Percentiles rank a stretch among this genome's conserved stretches.
Conservation (phyloP, 2,797 vertebrate genomes). For the Todus mexicanus region DNA sequence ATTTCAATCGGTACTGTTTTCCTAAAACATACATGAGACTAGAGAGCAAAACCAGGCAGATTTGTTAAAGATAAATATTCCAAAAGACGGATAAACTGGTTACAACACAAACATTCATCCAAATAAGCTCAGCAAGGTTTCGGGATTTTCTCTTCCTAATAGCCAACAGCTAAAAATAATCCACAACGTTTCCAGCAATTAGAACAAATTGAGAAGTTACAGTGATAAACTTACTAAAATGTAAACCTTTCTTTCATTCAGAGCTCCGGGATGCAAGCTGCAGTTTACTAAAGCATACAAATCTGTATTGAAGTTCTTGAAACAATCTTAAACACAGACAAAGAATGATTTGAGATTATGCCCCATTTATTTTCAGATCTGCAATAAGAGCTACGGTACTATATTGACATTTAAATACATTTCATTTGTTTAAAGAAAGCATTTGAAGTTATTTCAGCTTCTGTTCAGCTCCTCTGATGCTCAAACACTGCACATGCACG, state of each 20-base stretch:
- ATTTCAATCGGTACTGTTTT: neutral
- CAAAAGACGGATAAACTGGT: neutral
- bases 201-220: constrained; percentile 1
- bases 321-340: constrained; percentile 2
- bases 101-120: neutral
- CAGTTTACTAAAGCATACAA: constrained; percentile 1
- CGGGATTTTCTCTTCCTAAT: neutral
- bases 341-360: neutral
- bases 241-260: neutral
- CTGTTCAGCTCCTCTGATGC: neutral
- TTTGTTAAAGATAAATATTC: constrained; percentile 19
- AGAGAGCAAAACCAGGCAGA: neutral
- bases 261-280: neutral
- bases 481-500: neutral
- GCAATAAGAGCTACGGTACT: neutral
- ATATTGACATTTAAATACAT: neutral
- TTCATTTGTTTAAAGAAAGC: neutral
- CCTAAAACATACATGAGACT: neutral
- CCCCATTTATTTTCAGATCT: neutral
- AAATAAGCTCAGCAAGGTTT: neutral
- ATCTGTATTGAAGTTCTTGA: constrained; percentile 20
- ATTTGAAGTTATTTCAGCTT: constrained; percentile 21
- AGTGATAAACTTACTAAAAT: constrained; percentile 37
- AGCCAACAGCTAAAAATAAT: neutral
- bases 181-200: neutral